phyloP scores from a whole-genome alignment of 2,113 vertebrate genomes.

The Edolisoma coerulescens region DNA sequence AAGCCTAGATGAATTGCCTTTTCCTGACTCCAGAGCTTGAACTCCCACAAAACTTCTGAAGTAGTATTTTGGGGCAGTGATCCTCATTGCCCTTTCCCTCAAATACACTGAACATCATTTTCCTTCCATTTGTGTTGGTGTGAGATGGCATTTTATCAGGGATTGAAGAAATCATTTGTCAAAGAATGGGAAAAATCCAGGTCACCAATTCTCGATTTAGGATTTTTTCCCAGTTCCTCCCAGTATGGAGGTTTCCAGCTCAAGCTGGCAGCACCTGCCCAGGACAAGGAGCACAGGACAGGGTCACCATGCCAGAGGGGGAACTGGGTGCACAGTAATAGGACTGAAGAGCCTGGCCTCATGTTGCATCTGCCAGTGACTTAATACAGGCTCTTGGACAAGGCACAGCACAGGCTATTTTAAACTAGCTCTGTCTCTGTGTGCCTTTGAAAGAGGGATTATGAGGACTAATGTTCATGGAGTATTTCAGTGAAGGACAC shows the following conservation, averaged over 20 bases:
- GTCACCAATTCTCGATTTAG: background rate
- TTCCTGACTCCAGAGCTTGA: background rate
- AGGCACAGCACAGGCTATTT: conserved; percentile 26
- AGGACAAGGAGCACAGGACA: background rate
- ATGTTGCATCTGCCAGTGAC: background rate
- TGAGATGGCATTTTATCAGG: background rate
- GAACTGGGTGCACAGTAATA: background rate
- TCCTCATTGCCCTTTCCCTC: background rate
- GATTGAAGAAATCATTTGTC: background rate
- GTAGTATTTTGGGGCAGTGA: background rate
- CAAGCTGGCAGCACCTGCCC: background rate
- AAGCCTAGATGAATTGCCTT: background rate
- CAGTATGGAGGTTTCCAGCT: background rate
- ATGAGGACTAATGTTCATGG: background rate
- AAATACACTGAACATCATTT: background rate
- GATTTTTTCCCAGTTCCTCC: background rate
- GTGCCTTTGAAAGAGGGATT: conserved; percentile 9
- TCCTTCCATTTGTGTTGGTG: background rate
- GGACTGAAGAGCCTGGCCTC: background rate
- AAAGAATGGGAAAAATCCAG: background rate
- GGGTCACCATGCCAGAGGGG: background rate
- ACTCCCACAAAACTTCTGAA: background rate
- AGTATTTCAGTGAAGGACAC: background rate
- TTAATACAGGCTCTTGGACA: background rate
- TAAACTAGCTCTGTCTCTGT: background rate